phyloP scores from a whole-genome alignment of 53 echinoderm and acorn worm genomes.

The Crossaster papposus region DNA sequence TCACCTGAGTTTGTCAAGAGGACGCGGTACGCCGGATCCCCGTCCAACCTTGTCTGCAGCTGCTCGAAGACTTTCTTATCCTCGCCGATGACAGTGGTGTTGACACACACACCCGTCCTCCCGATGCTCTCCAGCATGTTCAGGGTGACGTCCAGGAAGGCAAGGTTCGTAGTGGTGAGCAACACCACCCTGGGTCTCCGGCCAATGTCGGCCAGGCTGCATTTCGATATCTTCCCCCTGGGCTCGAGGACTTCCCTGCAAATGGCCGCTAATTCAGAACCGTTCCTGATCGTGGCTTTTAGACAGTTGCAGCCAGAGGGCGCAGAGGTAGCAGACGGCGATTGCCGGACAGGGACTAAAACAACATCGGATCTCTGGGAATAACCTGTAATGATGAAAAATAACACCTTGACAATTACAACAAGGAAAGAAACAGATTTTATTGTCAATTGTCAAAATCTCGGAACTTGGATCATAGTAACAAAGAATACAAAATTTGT shows the following conservation, averaged over 20 bases:
- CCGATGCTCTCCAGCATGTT: conserved; percentile 29
- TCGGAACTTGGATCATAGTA: too few relatives aligned
- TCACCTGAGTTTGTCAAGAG: background rate
- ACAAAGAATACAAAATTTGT: too few relatives aligned
- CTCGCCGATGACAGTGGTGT: conserved; percentile 20
- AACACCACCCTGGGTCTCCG: conserved; percentile 10
- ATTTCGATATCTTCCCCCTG: background rate
- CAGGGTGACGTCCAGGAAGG: conserved; percentile 9
- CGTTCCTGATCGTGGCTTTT: background rate
- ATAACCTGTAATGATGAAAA: background rate
- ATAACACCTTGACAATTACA: background rate
- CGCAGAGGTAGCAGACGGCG: background rate
- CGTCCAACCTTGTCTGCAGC: background rate
- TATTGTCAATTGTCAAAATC: too few relatives aligned
- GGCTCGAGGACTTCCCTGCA: background rate
- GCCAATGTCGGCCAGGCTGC: conserved; percentile 10
- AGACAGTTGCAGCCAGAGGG: too few relatives aligned
- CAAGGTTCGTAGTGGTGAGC: conserved; percentile 11
- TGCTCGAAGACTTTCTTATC: background rate
- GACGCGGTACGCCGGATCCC: background rate
- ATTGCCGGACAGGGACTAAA: background rate
- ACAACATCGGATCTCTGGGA: background rate
- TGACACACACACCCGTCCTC: conserved; percentile 8
- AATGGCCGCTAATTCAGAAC: background rate
- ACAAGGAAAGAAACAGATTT: background rate